These are phyloP conservation scores for Chrysomallon squamiferum DNA, from an alignment of 1,140 invertebrate genomes.

Conservation along the genomic window DNA sequence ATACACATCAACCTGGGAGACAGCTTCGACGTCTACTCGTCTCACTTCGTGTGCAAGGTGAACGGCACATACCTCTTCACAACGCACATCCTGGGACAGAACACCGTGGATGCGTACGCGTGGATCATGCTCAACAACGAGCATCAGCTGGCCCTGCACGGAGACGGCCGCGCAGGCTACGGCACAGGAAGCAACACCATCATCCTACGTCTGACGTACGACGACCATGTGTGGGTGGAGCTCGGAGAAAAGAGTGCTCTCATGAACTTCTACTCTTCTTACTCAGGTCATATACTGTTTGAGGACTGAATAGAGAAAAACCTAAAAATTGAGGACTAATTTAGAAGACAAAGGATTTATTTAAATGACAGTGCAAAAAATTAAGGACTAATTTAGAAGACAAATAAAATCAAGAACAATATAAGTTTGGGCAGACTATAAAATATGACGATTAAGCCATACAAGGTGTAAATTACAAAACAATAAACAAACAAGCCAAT, in stretches of 20 bases:
- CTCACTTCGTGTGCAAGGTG: conserved; percentile 58
- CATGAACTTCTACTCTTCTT: conserved; percentile 60
- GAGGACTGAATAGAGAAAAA: conserved; percentile 20
- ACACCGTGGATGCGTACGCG: conserved; percentile 54
- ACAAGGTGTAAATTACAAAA: too few species aligned
- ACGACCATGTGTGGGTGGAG: conserved; percentile 61
- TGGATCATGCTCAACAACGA: conserved; percentile 62
- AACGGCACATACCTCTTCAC: conserved; percentile 63
- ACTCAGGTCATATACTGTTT: conserved; percentile 59
- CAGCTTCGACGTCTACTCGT: conserved; percentile 56
- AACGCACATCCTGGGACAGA: conserved; percentile 54
- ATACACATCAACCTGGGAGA: conserved; percentile 57
- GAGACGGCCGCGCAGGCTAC: conserved; percentile 55
- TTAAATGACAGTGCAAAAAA: background rate
- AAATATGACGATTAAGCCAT: too few species aligned
- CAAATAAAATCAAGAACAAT: too few species aligned
- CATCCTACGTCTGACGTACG: conserved; percentile 46
- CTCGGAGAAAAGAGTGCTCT: conserved; percentile 58
- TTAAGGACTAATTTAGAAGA: background rate
- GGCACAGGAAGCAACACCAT: conserved; percentile 60
- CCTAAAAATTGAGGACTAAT: background rate
- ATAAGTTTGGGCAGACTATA: too few species aligned
- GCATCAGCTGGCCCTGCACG: conserved; percentile 58
- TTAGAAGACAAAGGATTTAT: background rate
- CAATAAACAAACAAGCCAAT: too few species aligned